Evolutionary conservation across 1,140 invertebrate genomes (phyloP), one percentile per base, ranked within the genome.

Genomic region (Temnothorax nylanderi): DNA sequence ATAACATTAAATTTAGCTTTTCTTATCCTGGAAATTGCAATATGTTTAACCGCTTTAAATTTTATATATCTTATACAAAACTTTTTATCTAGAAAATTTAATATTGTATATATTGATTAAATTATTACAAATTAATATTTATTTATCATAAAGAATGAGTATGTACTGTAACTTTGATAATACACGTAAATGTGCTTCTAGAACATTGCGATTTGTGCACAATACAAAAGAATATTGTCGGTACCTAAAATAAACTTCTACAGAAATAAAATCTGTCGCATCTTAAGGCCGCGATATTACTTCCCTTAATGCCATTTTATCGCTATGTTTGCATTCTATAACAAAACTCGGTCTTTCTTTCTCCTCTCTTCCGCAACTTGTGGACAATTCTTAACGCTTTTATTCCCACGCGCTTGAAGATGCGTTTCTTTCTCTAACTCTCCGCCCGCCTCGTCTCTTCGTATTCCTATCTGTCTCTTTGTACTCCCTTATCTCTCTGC

Each of bases 301-400:
- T 84, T 60, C 7, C 44, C n/a, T 84, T 44, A 74, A 74, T 60
- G 6, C 41, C 47, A 37, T 60, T 60, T 84, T 74, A 60, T 84
- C 80, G 26, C 26, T 10, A 41, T 16, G 21, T 60, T 64, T 74
- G 54, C n/a, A 60, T 74, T 47, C 32, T 62, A 11, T 21, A 32
- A 10, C 65, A 6, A 84, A 84, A 74, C 13, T 49, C 32, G 32
- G 11, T 60, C n/a, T 37, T 56, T 21, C 37, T n/a, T 37, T 13
- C 34, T 8, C 13, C 16, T n/a, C 37, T 13, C 26, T 72, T 21
- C 49, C 10, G 37, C 71, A 72, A 32, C 26, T 41, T 11, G 41
- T 54, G 32, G 18, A 60, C 80, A 47, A 84, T 74, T 84, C 80
- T 84, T 74, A 65, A 44, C 80, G 56, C 49, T 69, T 81, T 81